Base-by-base conservation (phyloP, 92 coral and sea anemone genomes). In the Zoanthus sansibaricus region DNA sequence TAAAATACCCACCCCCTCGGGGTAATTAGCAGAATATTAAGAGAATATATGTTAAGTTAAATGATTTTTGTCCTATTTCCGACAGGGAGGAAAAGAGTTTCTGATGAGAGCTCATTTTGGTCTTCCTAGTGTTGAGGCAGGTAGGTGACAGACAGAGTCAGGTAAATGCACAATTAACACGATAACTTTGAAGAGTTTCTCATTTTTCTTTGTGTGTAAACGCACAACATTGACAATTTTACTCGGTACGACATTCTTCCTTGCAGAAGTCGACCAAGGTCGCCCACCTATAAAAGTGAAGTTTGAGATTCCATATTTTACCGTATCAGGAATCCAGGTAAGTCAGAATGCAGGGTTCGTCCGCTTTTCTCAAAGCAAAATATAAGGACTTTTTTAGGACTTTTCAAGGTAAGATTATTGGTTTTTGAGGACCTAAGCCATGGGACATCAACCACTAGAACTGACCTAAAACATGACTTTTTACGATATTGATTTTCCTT, bases 311-410 rank as follows among this genome's bases (percentile, higher is more conserved):
- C 99, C 99, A 54, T 97, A 97, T 56, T 97, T 97, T 68, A 97
- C 99, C 10, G 99, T 97, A 15, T 97, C 99, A 75, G 99, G 99
- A 44, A 97, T 97, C 59, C 99, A 97, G 99, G 99, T 96, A 59
- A 68, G 91, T 48, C 9, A 30, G 13, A 72, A 8, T 17, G 32
- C 25, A 25, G 25, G 25, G 25, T 25, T 25, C 25, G 25, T 25
- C 25, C 25, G 25, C 25, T 25, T 25, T 25, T 25, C 25, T 25
- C 25, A 25, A 25, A 25, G 25, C 25, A 25, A 25, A 25, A 25
- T 25, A 25, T 25, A 25, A 25, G 25, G 25, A 25, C 25, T 25
- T 25, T 25, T 25, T 25, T 25, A 25, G 25, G 25, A 25, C 25
- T 25, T 25, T 25, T 25, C 0, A 25, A 25, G 25, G 25, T 25